Base-by-base conservation (phyloP, 2,888 invertebrate genomes). In the Dichetophora obliterata region DNA sequence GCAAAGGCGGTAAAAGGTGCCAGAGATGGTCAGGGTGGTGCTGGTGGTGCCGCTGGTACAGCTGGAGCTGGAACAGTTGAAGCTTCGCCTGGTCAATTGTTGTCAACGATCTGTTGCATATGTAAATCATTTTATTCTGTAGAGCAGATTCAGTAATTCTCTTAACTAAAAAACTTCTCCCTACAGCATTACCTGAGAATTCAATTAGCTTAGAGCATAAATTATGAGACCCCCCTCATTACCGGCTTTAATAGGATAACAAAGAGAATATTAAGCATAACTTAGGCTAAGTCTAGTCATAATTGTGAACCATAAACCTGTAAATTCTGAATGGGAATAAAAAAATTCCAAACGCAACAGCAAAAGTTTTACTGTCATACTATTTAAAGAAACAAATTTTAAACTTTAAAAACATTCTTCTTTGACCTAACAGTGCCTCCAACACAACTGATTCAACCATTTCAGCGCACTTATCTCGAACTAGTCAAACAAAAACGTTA, bases 1-100 rank as follows among this genome's bases (percentile, higher is more conserved):
- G 87, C 2, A 82, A 85, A n/a, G 87, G 86, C 2, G 81, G 81
- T 5, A 85, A 78, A n/a, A 14, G 80, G 80, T 24, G 80, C 77
- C 34, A 77, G 79, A 24, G 75, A 65, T 9, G 81, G 80, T 8
- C 84, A 81, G 57, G 87, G 85, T 1, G 85, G 83, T 5, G 86
- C 82, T 14, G 86, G 86, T 8, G 86, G 79, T 6, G 86, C 84
- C 5, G 85, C 79, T 24, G 86, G 80, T 8, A 79, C 63, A 5
- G 74, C 82, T 5, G 84, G 84, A 27, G 69, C 22, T 19, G 83
- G 79, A 52, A 82, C 80, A 54, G 81, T 82, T 69, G 84, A n/a
- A n/a, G 27, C 27, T n/a, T 27, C 54, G 22, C 57, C 6, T 9
- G 16, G 4, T 4, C 27, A 11, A 34, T 68, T n/a, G 34, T 50